Conservation (phyloP, 1,140 invertebrate species). For the Wasmannia auropunctata region DNA sequence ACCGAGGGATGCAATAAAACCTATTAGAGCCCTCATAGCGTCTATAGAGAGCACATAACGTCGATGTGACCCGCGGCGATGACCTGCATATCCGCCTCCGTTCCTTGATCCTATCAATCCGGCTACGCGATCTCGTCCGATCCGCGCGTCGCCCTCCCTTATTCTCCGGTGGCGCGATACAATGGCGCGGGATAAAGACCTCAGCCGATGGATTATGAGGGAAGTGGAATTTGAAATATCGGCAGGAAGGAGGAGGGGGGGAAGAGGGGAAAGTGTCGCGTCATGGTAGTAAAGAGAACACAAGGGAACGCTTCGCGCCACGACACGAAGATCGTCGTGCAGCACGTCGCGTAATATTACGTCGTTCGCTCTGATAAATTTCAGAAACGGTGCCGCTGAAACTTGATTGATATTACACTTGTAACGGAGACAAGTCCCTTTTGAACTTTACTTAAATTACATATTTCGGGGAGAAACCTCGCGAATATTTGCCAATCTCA, state of each 20-base stretch:
- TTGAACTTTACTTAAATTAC: neutral
- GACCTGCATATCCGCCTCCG: slow-evolving; percentile 48
- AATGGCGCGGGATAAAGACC: slow-evolving; percentile 26
- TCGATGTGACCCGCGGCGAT: slow-evolving; percentile 47
- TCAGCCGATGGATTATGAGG: slow-evolving; percentile 38
- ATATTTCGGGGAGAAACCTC: neutral
- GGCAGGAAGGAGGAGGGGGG: neutral
- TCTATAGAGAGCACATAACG: slow-evolving; percentile 52
- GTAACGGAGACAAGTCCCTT: neutral
- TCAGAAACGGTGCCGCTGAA: neutral
- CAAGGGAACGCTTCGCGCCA: neutral
- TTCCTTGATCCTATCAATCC: slow-evolving; percentile 54
- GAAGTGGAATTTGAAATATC: slow-evolving; percentile 51
- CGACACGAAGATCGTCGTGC: neutral
- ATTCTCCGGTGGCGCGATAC: neutral
- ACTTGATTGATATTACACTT: neutral
- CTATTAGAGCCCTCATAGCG: slow-evolving; percentile 61
- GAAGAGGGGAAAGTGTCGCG: neutral
- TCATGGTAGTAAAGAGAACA: neutral
- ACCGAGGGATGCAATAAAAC: slow-evolving; percentile 75
- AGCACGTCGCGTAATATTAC: slow-evolving; percentile 8
- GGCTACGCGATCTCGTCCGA: slow-evolving; percentile 48
- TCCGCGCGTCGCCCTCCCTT: slow-evolving; percentile 19
- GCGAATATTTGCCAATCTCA: neutral
- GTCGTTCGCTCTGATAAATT: slow-evolving; percentile 1